These are phyloP conservation scores for Octodonta nipae DNA, from an alignment of 2,888 invertebrate species.

Conservation along the genomic window DNA sequence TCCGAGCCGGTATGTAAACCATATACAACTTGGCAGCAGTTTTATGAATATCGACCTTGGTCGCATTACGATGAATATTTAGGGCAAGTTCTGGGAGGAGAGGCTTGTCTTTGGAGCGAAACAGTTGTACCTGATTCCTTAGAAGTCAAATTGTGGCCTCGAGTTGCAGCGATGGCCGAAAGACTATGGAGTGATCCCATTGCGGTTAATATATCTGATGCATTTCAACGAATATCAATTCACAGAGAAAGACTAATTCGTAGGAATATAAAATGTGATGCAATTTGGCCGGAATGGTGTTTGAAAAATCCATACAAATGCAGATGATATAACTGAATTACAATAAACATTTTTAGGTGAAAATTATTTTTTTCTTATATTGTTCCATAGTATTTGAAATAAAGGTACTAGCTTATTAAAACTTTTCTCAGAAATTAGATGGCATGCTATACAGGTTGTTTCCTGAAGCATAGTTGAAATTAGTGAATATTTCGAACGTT, in stretches of 20 bases:
- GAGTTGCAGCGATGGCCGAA: constrained; percentile 65
- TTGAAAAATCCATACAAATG: constrained; percentile 45
- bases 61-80: constrained; percentile 32
- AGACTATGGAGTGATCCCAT: constrained; percentile 53
- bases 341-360: too few species aligned
- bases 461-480: too few species aligned
- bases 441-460: too few species aligned
- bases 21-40: constrained; percentile 70
- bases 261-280: constrained; percentile 49
- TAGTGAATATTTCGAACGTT: too few species aligned
- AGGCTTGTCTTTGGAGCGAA: constrained; percentile 72
- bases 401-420: too few species aligned
- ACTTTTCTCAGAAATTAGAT: too few species aligned
- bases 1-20: constrained; percentile 69
- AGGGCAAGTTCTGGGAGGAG: constrained; percentile 49
- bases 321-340: too few species aligned
- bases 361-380: too few species aligned
- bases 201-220: constrained; percentile 38
- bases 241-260: constrained; percentile 47
- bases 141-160: constrained; percentile 69
- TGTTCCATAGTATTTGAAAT: too few species aligned
- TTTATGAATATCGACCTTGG: constrained; percentile 70
- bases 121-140: constrained; percentile 50
- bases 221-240: constrained; percentile 49
- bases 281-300: constrained; percentile 65